phyloP scores from a whole-genome alignment of 2,113 vertebrate species.

The Paracanthobrama guichenoti region DNA sequence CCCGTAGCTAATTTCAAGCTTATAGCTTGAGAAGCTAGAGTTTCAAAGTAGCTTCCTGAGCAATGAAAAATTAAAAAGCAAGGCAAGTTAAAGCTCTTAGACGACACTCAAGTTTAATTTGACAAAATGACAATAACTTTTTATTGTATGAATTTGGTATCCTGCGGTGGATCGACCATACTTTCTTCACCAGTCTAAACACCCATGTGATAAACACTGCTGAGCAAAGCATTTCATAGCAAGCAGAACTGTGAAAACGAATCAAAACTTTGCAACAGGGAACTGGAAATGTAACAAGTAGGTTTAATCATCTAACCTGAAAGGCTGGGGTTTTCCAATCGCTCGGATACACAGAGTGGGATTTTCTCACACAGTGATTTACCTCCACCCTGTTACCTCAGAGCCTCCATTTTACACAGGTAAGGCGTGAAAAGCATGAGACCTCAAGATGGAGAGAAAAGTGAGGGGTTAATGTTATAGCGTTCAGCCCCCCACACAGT shows the following conservation, averaged over 20 bases:
- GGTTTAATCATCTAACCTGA: constrained; percentile 18
- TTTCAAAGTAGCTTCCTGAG: not conserved
- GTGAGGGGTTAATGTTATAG: constrained; percentile 68
- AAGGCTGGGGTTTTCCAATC: constrained; percentile 52
- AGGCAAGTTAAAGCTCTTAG: not conserved
- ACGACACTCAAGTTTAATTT: not conserved
- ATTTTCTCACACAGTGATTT: constrained; percentile 45
- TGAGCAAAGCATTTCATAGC: not conserved
- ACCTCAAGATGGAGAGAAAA: constrained; percentile 63
- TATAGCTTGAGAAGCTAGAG: not conserved
- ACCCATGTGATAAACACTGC: constrained; percentile 4
- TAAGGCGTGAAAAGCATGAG: constrained; percentile 55
- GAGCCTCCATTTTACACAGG: constrained; percentile 56
- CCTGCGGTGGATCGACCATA: not conserved
- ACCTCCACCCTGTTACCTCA: constrained; percentile 55
- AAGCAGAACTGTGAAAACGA: constrained; percentile 12
- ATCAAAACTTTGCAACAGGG: constrained; percentile 21
- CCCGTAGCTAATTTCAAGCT: not conserved
- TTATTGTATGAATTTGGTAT: not conserved
- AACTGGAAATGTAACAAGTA: constrained; percentile 33
- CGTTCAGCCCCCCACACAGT: constrained; percentile 68
- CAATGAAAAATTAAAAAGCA: not conserved
- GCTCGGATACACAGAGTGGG: constrained; percentile 45
- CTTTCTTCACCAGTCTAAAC: not conserved
- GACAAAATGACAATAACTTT: not conserved